These are phyloP conservation scores for Cantharis rufa DNA, from an alignment of 2,888 invertebrate genomes.

Conservation along the genomic window DNA sequence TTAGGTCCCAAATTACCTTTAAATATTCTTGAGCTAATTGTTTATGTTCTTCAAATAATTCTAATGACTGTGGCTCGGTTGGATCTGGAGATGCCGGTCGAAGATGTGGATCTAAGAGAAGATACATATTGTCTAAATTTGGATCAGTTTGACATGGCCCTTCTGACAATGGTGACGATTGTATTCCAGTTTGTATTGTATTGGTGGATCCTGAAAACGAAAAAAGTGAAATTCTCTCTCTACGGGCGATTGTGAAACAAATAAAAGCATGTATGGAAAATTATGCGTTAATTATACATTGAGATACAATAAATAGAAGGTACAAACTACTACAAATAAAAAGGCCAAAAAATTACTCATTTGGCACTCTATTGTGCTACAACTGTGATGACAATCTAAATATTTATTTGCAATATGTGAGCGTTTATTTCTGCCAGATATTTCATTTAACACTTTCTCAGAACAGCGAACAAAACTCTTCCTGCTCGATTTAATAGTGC, in stretches of 20 bases:
- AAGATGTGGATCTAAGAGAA: conserved; percentile 79
- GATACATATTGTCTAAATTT: conserved; percentile 71
- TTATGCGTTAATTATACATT: neutral
- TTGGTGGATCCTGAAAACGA: conserved; percentile 40
- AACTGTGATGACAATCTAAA: neutral
- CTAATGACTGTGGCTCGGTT: conserved; percentile 74
- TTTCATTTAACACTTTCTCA: neutral
- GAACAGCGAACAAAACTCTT: neutral
- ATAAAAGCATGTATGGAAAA: neutral
- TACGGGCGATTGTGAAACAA: neutral
- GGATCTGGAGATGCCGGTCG: conserved; percentile 84
- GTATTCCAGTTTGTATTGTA: conserved; percentile 45
- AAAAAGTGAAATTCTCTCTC: neutral
- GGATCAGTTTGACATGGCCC: conserved; percentile 51
- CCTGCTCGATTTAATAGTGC: neutral
- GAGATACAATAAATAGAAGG: neutral
- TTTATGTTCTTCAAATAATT: conserved; percentile 88
- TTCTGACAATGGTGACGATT: conserved; percentile 43
- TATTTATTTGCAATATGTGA: neutral
- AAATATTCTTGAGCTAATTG: conserved; percentile 87
- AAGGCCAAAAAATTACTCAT: neutral
- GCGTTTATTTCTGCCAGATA: neutral
- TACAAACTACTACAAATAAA: neutral
- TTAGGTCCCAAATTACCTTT: conserved; percentile 60
- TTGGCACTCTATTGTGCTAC: neutral